Percentiles rank a stretch among this genome's conserved stretches.
phyloP scores from a whole-genome alignment of 92 coral and sea anemone species.

The Porites rus region DNA sequence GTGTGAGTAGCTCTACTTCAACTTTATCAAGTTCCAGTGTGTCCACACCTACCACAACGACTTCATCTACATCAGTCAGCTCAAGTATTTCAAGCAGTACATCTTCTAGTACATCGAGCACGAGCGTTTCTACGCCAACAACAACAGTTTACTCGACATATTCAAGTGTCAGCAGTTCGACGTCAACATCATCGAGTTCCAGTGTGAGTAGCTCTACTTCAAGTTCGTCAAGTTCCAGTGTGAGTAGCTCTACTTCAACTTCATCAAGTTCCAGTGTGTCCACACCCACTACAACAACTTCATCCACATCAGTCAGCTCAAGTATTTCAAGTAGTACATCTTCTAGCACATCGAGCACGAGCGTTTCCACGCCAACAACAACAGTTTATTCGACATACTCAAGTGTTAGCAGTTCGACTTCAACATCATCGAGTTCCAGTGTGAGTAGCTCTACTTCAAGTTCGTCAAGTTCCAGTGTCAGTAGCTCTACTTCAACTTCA shows the following conservation, averaged over 20 bases:
- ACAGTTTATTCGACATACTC: slow-evolving; percentile 11
- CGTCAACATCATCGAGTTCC: too few species aligned
- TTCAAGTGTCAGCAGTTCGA: too few species aligned
- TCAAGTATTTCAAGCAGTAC: too few species aligned
- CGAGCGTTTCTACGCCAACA: too few species aligned
- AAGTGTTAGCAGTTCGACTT: slow-evolving; percentile 3
- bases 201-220: too few species aligned
- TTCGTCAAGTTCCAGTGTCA: neutral
- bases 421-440: neutral
- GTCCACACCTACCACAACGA: neutral
- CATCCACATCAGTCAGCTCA: neutral
- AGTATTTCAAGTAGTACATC: slow-evolving; percentile 28
- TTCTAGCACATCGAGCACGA: neutral
- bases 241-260: neutral
- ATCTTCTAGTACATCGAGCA: too few species aligned
- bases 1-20: too few species aligned
- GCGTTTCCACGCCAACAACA: neutral
- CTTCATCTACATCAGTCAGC: too few species aligned
- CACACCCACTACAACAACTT: slow-evolving; percentile 10
- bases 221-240: neutral
- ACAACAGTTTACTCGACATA: too few species aligned
- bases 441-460: slow-evolving; percentile 7
- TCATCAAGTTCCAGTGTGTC: neutral
- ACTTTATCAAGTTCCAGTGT: neutral
- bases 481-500: slow-evolving; percentile 5